phyloP scores from a whole-genome alignment of 2,888 invertebrate species.

The Lathronympha strigana region DNA sequence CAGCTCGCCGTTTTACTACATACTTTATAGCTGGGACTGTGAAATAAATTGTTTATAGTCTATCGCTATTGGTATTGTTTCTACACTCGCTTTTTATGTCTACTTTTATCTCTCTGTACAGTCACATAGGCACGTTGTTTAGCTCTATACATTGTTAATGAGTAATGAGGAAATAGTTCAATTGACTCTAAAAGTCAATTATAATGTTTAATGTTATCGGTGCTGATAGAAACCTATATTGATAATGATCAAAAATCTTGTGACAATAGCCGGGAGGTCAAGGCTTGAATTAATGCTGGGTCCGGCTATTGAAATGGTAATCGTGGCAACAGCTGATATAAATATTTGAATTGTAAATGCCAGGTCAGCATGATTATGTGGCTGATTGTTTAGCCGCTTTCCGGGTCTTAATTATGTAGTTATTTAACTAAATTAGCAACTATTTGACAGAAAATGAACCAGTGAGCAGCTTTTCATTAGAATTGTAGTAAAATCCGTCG shows the following conservation, averaged over 20 bases:
- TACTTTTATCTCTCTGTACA: conserved; percentile 6
- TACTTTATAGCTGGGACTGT: conserved; percentile 35
- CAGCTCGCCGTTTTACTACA: conserved; percentile 53
- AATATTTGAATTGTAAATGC: conserved; percentile 35
- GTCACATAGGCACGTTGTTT: not conserved
- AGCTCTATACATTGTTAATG: not conserved
- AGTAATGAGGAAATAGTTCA: not conserved
- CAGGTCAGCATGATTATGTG: conserved; percentile 24
- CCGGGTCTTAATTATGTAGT: conserved; percentile 11
- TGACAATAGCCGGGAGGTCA: conserved; percentile 34
- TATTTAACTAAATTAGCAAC: not conserved
- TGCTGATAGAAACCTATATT: conserved; percentile 16
- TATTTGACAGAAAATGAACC: no score
- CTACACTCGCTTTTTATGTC: conserved; percentile 42
- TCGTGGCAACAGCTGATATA: conserved; percentile 30
- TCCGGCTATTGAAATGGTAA: conserved; percentile 33
- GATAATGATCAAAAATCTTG: conserved; percentile 15
- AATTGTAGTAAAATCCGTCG: no score
- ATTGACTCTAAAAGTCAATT: conserved; percentile 22
- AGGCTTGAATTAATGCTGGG: conserved; percentile 24
- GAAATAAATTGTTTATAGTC: conserved; percentile 47
- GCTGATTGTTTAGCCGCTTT: not conserved
- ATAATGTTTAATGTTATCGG: conserved; percentile 31
- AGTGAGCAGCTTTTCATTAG: no score
- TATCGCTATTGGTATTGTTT: conserved; percentile 42